Conservation (phyloP, 2,888 invertebrate genomes). For the Cerastoderma edule region DNA sequence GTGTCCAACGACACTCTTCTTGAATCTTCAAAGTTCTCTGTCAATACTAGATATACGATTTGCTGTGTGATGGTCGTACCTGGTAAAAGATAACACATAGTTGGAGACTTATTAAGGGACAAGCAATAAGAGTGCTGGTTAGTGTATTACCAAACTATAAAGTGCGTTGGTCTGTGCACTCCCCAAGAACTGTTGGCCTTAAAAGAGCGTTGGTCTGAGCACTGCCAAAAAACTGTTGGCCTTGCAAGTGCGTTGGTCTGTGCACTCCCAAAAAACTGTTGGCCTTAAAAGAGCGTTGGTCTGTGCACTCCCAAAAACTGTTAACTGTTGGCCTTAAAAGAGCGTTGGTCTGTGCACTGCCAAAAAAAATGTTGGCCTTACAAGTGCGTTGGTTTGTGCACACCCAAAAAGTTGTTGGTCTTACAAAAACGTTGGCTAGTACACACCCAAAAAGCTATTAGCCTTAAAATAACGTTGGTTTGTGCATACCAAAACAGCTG, state of each 20-base stretch:
- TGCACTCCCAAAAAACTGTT: neutral
- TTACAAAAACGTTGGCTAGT: neutral
- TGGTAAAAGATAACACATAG: neutral
- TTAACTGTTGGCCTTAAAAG: neutral
- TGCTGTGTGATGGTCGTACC: conserved; percentile 14
- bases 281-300: neutral
- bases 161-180: neutral
- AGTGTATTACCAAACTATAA: neutral
- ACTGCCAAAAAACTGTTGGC: neutral
- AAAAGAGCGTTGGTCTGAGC: neutral
- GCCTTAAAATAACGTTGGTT: neutral
- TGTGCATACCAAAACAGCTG: neutral
- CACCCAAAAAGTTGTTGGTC: neutral
- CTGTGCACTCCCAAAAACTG: neutral
- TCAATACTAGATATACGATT: conserved; percentile 12
- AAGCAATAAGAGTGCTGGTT: neutral
- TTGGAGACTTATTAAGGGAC: neutral
- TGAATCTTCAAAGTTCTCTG: neutral
- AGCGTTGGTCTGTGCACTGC: neutral
- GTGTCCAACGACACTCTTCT: neutral
- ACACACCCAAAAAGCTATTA: neutral
- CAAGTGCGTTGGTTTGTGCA: neutral
- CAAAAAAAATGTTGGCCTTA: neutral
- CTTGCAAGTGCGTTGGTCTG: neutral
- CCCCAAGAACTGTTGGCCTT: neutral